Base-by-base conservation (phyloP, 2,888 invertebrate genomes). In the Acrocera orbiculus region DNA sequence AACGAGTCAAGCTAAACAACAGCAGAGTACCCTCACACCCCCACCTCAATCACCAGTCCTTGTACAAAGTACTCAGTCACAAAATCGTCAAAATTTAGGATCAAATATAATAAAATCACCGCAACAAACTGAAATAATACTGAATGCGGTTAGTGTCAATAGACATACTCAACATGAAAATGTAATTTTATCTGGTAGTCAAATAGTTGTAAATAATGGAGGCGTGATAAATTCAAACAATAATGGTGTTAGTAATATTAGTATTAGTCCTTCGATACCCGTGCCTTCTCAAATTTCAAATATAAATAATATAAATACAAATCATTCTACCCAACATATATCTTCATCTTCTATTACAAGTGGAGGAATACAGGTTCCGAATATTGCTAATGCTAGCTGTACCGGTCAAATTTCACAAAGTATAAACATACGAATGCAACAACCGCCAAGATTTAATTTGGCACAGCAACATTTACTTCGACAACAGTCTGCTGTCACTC, bases 251-350 rank as follows among this genome's bases (percentile, higher is more conserved):
- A 36, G 31, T 17, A 37, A 30, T 35, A 38, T 40, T 35, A 34
- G 31, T 35, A 31, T 40, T 34, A 40, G 36, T 36, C 36, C 46
- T 37, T 45, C 44, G 36, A 43, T 44, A 16, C 46, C 45, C 42
- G 46, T 54, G 47, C 50, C 56, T 46, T 53, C 54, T 36, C 36
- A 39, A 37, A 41, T 38, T 37, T 39, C 40, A 17, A 39, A 38
- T 38, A 37, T 36, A 20, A 24, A 37, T 23, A 38, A 20, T 16
- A 24, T 31, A 25, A 31, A 29, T 30, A 24, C 11, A 25, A 35
- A 20, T 30, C 35, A 35, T 14, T 26, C 30, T 14, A 26, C 35
- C 20, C 30, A 25, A 16, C 37, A 37, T 32, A 38, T 34, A 22
- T 16, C 14, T 22, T 27, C 31, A 11, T 19, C 35, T 3, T 7